phyloP scores from a whole-genome alignment of 2,113 vertebrate genomes.

The Crotophaga sulcirostris region DNA sequence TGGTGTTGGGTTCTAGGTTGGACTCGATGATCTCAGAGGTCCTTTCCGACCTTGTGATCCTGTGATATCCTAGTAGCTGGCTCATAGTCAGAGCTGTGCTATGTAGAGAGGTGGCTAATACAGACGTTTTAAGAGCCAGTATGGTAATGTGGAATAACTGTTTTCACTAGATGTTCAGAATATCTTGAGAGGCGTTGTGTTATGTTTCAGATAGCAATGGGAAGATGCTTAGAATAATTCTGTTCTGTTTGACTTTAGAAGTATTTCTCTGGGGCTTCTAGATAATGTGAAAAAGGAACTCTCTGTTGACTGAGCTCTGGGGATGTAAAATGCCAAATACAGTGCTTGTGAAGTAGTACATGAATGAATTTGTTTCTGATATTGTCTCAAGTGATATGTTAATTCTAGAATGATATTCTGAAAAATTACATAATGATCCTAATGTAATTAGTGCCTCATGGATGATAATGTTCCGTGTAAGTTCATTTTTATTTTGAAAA shows the following conservation, averaged over 20 bases:
- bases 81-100: not conserved
- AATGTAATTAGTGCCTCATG: not conserved
- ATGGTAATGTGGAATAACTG: not conserved
- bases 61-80: not conserved
- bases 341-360: not conserved
- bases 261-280: not conserved
- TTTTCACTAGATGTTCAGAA: not conserved
- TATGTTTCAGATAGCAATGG: not conserved
- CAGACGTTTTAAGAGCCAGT: not conserved
- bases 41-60: no score
- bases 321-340: not conserved
- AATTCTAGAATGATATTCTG: not conserved
- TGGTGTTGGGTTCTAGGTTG: no score
- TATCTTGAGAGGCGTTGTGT: not conserved
- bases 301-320: not conserved
- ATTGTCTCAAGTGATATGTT: not conserved
- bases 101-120: not conserved
- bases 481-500: not conserved
- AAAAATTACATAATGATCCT: not conserved
- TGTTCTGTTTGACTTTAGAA: not conserved
- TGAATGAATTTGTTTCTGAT: not conserved
- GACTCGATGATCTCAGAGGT: no score
- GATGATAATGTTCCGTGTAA: not conserved
- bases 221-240: not conserved
- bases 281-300: not conserved